These are phyloP conservation scores for Oenanthe oenanthe DNA, from an alignment of 2,113 vertebrate species.

Conservation along the genomic window DNA sequence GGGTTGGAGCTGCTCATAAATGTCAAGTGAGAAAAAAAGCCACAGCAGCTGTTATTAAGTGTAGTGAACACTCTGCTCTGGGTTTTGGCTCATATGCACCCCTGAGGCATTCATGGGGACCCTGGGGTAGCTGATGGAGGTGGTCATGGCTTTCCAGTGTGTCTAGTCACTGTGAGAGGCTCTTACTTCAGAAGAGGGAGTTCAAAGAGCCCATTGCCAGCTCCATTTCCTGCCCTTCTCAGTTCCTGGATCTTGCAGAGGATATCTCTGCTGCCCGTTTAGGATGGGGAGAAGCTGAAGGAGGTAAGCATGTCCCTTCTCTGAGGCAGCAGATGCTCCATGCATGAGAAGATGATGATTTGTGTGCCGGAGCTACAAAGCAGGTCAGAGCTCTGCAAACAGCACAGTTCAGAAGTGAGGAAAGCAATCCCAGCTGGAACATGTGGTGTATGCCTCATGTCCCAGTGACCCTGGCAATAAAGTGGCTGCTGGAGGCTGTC, in stretches of 20 bases:
- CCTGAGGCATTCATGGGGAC: rapidly evolving
- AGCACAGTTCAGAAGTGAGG: not conserved
- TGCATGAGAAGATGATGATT: not conserved
- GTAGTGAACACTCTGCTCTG: not conserved
- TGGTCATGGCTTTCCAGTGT: not conserved
- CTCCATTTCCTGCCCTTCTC: not conserved
- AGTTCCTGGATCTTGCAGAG: not conserved
- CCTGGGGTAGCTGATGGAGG: not conserved
- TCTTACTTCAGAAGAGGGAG: not conserved
- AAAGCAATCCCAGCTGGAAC: not conserved
- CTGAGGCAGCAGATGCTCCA: not conserved
- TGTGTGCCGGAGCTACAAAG: rapidly evolving
- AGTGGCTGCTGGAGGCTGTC: not conserved
- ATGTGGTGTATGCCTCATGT: rapidly evolving
- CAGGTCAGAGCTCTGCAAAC: not conserved
- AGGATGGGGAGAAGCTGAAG: not conserved
- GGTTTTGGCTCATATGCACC: not conserved
- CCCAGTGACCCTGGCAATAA: not conserved
- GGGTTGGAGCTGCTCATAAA: not conserved
- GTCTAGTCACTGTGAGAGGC: not conserved
- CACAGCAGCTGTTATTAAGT: not conserved
- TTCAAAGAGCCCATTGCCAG: not conserved
- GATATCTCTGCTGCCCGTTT: not conserved
- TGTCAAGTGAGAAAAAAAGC: not conserved
- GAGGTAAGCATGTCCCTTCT: not conserved